A percentile compares a stretch with the other conserved stretches of the same genome.
These are phyloP conservation scores for Nysson spinosus DNA, from an alignment of 2,888 invertebrate species.

Conservation along the genomic window DNA sequence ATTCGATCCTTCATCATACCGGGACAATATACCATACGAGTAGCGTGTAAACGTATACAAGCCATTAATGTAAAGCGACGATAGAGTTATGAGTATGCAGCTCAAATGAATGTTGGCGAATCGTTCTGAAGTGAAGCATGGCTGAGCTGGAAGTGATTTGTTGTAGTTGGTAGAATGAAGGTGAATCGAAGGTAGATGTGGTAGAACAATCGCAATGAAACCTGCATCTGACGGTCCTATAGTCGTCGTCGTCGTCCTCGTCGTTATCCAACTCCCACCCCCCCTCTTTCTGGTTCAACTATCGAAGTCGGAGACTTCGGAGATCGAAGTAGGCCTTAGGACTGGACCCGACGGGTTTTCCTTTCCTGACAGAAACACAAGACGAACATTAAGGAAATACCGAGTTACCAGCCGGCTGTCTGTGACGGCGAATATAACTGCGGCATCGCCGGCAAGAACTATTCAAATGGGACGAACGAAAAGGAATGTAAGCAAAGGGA, in stretches of 20 bases:
- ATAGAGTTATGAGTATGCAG: too few relatives aligned
- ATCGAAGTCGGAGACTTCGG: conserved; percentile 33
- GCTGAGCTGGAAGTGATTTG: conserved; percentile 20
- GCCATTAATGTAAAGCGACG: neutral
- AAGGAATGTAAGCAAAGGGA: neutral
- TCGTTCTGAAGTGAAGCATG: neutral
- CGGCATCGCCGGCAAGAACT: neutral
- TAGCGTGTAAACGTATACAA: too few relatives aligned
- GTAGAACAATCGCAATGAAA: conserved; percentile 37
- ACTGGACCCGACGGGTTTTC: conserved; percentile 60
- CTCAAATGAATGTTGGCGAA: neutral
- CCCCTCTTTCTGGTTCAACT: conserved; percentile 16
- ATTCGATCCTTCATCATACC: too few relatives aligned
- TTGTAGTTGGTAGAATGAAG: conserved; percentile 25
- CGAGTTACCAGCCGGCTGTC: conserved; percentile 35
- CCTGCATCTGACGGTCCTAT: conserved; percentile 55
- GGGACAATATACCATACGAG: too few relatives aligned
- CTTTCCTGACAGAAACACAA: conserved; percentile 59
- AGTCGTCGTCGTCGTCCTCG: conserved; percentile 24
- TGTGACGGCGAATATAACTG: conserved; percentile 36
- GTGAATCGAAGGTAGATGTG: conserved; percentile 48
- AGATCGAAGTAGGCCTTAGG: conserved; percentile 54
- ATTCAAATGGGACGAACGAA: neutral
- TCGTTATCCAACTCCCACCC: conserved; percentile 11
- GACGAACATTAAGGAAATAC: conserved; percentile 51